Evolutionary conservation across 2,888 invertebrate species (phyloP), one percentile per base, ranked within the genome.

Genomic region (Drosophila subquinaria): DNA sequence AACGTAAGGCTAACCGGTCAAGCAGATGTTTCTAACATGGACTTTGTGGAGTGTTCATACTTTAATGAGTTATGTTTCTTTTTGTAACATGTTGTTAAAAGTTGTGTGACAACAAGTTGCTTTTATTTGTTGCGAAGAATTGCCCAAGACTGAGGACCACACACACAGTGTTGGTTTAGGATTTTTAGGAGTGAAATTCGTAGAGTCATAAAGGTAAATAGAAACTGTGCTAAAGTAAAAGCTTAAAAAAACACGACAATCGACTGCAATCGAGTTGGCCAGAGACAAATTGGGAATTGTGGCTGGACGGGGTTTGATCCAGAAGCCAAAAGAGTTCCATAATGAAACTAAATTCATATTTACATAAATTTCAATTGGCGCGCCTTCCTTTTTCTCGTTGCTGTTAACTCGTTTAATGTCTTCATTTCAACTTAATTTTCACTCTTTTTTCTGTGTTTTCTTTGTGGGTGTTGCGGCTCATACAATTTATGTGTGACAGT

Each of bases 371-470:
- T 67, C 69, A 65, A 72, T 81, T 77, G 81, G 57, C 87, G 61
- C 75, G 62, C 75, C 75, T 72, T 53, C 33, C 53, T 45, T 35
- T 59, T 38, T 36, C 50, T 17, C 27, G 13, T 30, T 45, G 17
- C 11, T 52, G 17, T 13, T 53, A 69, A 73, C 69, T 73, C 69
- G 61, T 57, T 82, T 63, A 82, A 84, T 88, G 78, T 86, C 83
- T 84, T 84, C 78, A 84, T 84, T 88, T 75, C 67, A 71, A 55
- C 40, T 69, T 79, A 69, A 79, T 85, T 77, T 85, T 59, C 82
- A 66, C 67, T 64, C 42, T 35, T 56, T 40, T 15, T 36, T 30
- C 9, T 30, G 8, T 55, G 42, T 55, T 17, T 40, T 40, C 13
- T 43, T 45, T 69, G 82, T 86, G 88, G 86, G 88, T 85, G 82